Evolutionary conservation across 2,888 invertebrate genomes (phyloP).

Genomic region (Rugalucina vietnamica): DNA sequence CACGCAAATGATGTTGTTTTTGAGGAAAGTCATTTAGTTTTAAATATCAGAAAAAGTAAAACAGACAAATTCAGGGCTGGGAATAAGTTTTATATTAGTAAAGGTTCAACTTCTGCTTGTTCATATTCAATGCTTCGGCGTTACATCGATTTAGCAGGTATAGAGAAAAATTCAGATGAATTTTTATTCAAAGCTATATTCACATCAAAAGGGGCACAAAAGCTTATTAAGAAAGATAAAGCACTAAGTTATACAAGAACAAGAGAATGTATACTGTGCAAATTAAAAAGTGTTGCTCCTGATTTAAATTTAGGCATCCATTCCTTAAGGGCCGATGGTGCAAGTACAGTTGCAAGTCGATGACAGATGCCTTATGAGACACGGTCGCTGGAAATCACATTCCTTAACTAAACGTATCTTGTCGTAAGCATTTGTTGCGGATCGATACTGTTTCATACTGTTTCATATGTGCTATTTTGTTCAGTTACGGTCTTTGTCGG

Average conservation of each 20-base stretch:
- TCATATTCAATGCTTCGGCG: slow-evolving; percentile 24
- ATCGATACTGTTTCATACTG: too few species aligned
- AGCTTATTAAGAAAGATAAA: slow-evolving; percentile 14
- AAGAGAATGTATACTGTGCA: slow-evolving; percentile 26
- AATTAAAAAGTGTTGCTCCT: slow-evolving; percentile 42
- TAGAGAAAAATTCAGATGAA: background rate
- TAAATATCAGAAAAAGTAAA: slow-evolving; percentile 21
- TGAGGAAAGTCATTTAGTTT: background rate
- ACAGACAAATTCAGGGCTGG: slow-evolving; percentile 22
- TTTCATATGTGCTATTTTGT: too few species aligned
- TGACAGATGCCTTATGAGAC: too few species aligned
- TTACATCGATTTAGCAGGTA: background rate
- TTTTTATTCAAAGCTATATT: background rate
- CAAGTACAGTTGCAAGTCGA: too few species aligned
- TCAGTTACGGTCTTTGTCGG: too few species aligned
- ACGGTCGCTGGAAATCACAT: too few species aligned
- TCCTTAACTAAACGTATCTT: too few species aligned
- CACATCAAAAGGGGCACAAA: background rate
- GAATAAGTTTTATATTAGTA: slow-evolving; percentile 15
- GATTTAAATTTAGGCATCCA: slow-evolving; percentile 27
- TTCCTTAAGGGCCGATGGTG: slow-evolving; percentile 31
- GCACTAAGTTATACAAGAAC: slow-evolving; percentile 36
- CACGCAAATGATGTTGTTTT: background rate
- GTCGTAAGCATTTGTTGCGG: too few species aligned
- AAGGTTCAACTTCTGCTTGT: slow-evolving; percentile 34